Evolutionary conservation across 2,888 invertebrate genomes (phyloP).

Genomic region (Melanostoma scalare): DNA sequence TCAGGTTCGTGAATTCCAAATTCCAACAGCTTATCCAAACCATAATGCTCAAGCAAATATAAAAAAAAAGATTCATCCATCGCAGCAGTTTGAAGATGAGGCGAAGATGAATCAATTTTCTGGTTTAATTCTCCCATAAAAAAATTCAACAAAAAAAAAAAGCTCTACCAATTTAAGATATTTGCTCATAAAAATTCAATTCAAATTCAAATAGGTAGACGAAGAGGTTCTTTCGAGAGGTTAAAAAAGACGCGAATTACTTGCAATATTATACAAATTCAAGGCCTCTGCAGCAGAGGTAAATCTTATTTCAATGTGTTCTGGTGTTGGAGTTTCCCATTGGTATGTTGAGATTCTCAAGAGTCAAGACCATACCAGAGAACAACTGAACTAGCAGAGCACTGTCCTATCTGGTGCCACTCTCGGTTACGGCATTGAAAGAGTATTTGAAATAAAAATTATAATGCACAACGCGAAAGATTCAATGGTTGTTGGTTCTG

Average conservation of each 20-base stretch:
- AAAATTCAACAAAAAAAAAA: constrained; percentile 25
- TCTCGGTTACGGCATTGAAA: constrained; percentile 52
- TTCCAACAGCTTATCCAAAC: constrained; percentile 42
- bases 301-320: constrained; percentile 21
- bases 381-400: constrained; percentile 17
- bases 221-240: constrained; percentile 28
- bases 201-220: constrained; percentile 50
- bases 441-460: constrained; percentile 42
- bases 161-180: constrained; percentile 54
- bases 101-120: constrained; percentile 33
- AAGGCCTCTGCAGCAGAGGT: constrained; percentile 51
- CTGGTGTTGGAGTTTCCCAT: constrained; percentile 55
- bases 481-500: constrained; percentile 43
- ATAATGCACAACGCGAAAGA: constrained; percentile 66
- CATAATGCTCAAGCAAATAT: constrained; percentile 33
- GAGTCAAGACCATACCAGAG: constrained; percentile 67
- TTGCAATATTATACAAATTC: constrained; percentile 60
- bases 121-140: constrained; percentile 29
- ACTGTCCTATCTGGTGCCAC: constrained; percentile 29
- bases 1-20: constrained; percentile 51
- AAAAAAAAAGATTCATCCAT: constrained; percentile 7
- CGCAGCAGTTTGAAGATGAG: background rate
- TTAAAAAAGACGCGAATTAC: constrained; percentile 63
- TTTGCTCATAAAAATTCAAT: constrained; percentile 69
- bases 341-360: constrained; percentile 63